Percentiles rank a stretch among this genome's conserved stretches.
Conservation (phyloP, 2,113 vertebrate genomes). For the Macquaria australasica region DNA sequence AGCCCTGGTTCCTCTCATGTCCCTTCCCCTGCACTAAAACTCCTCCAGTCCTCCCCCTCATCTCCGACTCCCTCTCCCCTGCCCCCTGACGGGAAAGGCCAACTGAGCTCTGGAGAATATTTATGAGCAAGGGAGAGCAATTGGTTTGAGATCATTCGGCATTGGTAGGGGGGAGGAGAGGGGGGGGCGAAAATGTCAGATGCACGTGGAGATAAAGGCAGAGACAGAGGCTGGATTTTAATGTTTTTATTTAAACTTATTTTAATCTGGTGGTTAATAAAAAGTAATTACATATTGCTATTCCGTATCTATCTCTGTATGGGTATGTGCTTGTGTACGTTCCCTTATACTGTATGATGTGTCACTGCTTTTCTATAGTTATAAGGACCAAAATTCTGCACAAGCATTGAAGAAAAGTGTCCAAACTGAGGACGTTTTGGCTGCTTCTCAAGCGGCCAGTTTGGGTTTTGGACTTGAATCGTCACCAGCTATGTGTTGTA, state of each 20-base stretch:
- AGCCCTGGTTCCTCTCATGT: constrained; percentile 37
- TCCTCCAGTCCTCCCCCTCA: constrained; percentile 32
- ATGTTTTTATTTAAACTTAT: constrained; percentile 50
- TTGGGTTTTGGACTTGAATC: neutral
- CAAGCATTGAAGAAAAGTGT: neutral
- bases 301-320: neutral
- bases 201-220: constrained; percentile 40
- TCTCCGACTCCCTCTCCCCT: constrained; percentile 45
- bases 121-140: constrained; percentile 72
- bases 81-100: constrained; percentile 73
- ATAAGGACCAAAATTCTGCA: neutral
- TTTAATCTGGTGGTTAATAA: constrained; percentile 42
- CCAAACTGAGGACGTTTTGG: neutral
- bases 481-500: too few species aligned
- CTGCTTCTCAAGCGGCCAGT: neutral
- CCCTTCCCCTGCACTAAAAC: constrained; percentile 3
- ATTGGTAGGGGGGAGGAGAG: constrained; percentile 6
- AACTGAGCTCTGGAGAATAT: constrained; percentile 78
- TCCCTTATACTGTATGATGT: neutral
- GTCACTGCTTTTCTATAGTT: neutral
- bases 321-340: neutral
- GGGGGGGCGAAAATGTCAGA: constrained; percentile 25
- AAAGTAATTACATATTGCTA: constrained; percentile 20
- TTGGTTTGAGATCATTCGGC: constrained; percentile 75
- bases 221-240: constrained; percentile 23